Conservation (phyloP, 2,113 vertebrate species). For the Anas platyrhynchos region DNA sequence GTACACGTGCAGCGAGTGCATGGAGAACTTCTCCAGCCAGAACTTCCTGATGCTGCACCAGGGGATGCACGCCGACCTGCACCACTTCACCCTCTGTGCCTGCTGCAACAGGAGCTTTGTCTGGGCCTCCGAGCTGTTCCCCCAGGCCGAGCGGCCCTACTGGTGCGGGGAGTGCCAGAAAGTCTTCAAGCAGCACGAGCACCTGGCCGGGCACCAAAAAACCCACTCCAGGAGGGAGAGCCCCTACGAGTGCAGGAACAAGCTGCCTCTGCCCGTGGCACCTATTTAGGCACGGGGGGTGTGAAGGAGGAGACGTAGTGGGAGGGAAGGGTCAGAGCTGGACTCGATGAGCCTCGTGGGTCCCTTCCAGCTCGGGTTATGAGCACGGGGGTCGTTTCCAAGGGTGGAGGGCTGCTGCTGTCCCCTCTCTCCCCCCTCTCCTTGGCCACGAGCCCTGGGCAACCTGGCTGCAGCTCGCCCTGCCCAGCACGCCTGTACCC, state of each 20-base stretch:
- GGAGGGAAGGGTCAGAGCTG: background rate
- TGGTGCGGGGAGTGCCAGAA: constrained; percentile 18
- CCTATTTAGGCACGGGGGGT: fast-evolving
- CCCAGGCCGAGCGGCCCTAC: background rate
- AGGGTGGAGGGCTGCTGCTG: background rate
- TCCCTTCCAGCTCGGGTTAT: too few species aligned
- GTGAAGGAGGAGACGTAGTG: fast-evolving
- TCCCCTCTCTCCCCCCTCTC: background rate
- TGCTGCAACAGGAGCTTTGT: constrained; percentile 20
- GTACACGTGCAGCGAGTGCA: background rate
- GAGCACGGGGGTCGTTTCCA: background rate
- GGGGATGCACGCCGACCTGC: background rate
- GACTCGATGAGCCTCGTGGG: too few species aligned
- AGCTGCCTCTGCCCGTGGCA: fast-evolving
- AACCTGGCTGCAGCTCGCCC: background rate
- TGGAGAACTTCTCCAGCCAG: constrained; percentile 53
- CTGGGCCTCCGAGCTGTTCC: background rate
- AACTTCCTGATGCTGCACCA: constrained; percentile 25
- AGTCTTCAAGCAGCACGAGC: background rate
- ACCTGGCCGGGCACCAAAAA: background rate
- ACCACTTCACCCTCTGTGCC: constrained; percentile 5
- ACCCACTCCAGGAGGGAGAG: background rate
- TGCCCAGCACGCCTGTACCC: background rate
- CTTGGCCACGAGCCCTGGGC: background rate
- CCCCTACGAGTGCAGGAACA: fast-evolving